Evolutionary conservation across 2,797 vertebrate genomes (phyloP), one percentile per base, ranked within the genome.

Genomic region (Amphiprion clarkii): DNA sequence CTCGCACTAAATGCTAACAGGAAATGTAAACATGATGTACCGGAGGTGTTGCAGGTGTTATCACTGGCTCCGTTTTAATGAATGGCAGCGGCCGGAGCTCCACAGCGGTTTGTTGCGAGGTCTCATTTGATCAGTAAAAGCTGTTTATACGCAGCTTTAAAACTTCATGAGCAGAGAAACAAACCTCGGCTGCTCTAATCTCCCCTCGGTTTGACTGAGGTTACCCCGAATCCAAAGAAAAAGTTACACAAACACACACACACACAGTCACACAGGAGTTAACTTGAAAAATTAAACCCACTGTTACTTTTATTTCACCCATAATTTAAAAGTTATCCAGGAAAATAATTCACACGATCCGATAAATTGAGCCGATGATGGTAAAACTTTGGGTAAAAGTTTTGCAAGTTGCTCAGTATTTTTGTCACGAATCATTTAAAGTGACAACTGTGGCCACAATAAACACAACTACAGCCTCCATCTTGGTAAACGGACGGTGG

Each of bases 21-120:
- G 44, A 74, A 81, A 86, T 67, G 82, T 82, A 88, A 89, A 87
- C 67, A 88, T 57, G 56, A 61, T 71, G 63, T 68, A 65, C 25
- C 42, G 53, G n/a, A 52, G 74, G 25, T 58, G 68, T 55, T 74
- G 55, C 44, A 54, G 33, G 39, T 76, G 48, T 76, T 78, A 68
- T 80, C 58, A 69, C 54, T 63, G 17, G 39, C 52, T 72, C 17
- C 51, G 64, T 69, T 77, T 63, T 60, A 75, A 55, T 39, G 4
- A 19, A 67, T 56, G 29, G 25, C 27, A 11, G 12, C 36, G 44
- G 21, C 21, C 49, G 62, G 31, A 40, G 52, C 53, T 23, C 60
- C 10, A 29, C 19, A n/a, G 36, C 36, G 29, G 23, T 65, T 36
- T 53, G 31, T 52, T 60, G 39, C 7, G 55, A 63, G 46, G 42